Conservation (phyloP, 2,797 vertebrate species). For the Tarsius wallacei region DNA sequence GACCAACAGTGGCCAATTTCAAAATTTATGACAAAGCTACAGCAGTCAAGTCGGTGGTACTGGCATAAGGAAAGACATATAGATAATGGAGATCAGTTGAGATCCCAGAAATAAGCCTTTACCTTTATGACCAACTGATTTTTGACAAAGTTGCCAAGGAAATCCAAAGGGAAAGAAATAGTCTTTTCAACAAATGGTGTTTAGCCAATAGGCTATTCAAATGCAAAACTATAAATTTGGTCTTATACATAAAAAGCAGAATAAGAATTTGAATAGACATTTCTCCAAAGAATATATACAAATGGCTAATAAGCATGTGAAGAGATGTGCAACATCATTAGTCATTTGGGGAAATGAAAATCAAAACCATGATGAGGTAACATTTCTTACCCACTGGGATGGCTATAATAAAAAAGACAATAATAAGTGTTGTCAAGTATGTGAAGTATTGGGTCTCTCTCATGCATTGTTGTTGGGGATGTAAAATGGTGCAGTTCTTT, state of each 20-base stretch:
- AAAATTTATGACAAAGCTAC: constrained; percentile 32
- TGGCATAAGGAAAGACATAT: background rate
- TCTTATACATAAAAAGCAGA: background rate
- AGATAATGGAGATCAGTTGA: background rate
- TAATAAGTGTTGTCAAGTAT: constrained; percentile 33
- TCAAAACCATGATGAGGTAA: background rate
- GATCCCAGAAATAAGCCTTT: constrained; percentile 26
- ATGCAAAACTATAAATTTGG: background rate
- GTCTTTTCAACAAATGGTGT: background rate
- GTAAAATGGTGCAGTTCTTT: constrained; percentile 35
- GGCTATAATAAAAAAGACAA: background rate
- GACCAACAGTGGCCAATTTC: background rate
- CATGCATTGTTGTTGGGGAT: background rate
- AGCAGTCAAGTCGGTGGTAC: background rate
- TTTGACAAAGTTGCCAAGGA: background rate
- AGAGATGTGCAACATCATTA: constrained; percentile 6
- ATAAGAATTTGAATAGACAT: constrained; percentile 33
- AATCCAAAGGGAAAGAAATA: constrained; percentile 9
- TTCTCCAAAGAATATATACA: background rate
- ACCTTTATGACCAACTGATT: background rate
- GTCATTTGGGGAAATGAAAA: constrained; percentile 24
- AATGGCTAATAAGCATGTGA: background rate
- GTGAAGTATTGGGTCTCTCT: constrained; percentile 13
- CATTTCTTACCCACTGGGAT: constrained; percentile 33
- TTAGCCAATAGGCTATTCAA: background rate